Evolutionary conservation across 2,888 invertebrate species (phyloP).

Genomic region (Patella depressa): DNA sequence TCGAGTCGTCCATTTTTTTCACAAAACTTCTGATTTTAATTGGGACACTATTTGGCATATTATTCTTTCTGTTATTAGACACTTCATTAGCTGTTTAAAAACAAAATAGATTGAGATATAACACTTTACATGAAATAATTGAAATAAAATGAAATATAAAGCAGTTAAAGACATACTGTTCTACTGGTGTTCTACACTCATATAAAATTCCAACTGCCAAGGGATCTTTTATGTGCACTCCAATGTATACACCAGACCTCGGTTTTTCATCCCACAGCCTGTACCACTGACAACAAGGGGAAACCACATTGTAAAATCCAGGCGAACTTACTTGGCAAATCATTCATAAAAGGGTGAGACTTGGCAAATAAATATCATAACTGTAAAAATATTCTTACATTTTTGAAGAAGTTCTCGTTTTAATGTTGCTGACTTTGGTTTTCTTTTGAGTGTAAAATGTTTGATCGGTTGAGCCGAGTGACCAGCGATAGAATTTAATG

Average conservation of each 20-base stretch:
- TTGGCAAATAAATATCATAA: no score
- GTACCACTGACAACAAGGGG: no score
- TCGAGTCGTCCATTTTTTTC: constrained; percentile 96
- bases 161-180: neutral
- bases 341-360: no score
- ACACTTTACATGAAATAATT: no score
- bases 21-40: constrained; percentile 90
- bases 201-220: no score
- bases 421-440: constrained; percentile 93
- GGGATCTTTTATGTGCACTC: no score
- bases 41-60: constrained; percentile 79
- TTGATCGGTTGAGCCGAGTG: constrained; percentile 82
- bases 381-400: constrained; percentile 71
- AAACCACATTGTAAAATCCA: neutral
- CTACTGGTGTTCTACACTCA: neutral
- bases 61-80: constrained; percentile 85
- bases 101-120: no score
- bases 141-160: neutral
- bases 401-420: constrained; percentile 92
- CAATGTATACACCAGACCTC: no score
- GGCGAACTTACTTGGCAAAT: no score
- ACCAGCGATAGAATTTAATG: constrained; percentile 86
- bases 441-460: constrained; percentile 92
- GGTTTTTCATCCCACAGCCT: neutral
- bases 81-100: constrained; percentile 80